Conservation (phyloP, 2,888 invertebrate species). For the Drosophila multiciliata region DNA sequence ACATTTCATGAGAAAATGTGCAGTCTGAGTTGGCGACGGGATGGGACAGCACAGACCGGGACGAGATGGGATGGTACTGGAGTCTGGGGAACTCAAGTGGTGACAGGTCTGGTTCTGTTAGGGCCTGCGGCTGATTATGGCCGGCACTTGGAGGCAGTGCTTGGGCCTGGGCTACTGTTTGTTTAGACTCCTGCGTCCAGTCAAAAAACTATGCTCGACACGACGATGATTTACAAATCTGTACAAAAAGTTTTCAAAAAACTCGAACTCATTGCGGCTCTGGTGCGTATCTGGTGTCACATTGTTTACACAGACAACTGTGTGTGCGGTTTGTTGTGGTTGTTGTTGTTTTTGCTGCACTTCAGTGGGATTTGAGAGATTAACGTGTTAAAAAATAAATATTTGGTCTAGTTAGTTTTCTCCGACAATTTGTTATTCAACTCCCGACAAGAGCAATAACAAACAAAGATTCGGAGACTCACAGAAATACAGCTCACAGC, state of each 20-base stretch:
- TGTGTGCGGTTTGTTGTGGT: constrained; percentile 58
- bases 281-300: constrained; percentile 60
- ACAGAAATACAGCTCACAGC: constrained; percentile 12
- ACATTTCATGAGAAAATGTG: constrained; percentile 68
- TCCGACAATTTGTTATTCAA: constrained; percentile 72
- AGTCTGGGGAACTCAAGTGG: constrained; percentile 62
- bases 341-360: constrained; percentile 53
- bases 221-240: constrained; percentile 50
- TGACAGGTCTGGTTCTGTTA: constrained; percentile 62
- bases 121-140: constrained; percentile 71
- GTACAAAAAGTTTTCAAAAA: constrained; percentile 41
- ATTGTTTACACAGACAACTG: constrained; percentile 73
- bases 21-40: constrained; percentile 25
- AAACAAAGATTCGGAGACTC: constrained; percentile 38
- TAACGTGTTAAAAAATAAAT: constrained; percentile 82
- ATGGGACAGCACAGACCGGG: constrained; percentile 10
- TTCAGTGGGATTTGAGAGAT: constrained; percentile 75
- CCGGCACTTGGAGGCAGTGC: constrained; percentile 30
- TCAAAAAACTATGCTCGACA: constrained; percentile 33
- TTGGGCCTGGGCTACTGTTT: constrained; percentile 64
- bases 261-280: constrained; percentile 56
- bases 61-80: constrained; percentile 1
- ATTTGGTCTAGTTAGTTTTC: constrained; percentile 79
- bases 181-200: constrained; percentile 77
- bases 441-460: constrained; percentile 68